phyloP scores from a whole-genome alignment of 2,113 vertebrate genomes.

The Conger conger region DNA sequence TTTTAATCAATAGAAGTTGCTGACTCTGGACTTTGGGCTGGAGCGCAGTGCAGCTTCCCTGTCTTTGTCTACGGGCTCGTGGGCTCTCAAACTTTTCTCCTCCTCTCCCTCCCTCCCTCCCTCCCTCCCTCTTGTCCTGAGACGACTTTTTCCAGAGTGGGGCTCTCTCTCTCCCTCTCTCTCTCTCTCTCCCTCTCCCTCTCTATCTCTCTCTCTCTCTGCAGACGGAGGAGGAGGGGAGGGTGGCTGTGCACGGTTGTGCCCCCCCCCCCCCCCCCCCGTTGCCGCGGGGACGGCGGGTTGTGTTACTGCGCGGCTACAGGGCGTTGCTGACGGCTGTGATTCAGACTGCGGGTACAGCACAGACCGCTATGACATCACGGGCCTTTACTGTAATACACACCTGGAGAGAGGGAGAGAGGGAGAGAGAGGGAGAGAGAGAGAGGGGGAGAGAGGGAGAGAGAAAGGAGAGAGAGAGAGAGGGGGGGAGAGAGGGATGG shows the following conservation, averaged over 20 bases:
- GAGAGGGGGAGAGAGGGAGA: neutral
- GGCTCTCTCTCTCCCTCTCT: slow-evolving; percentile 62
- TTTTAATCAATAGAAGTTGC: slow-evolving; percentile 99
- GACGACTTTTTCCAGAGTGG: slow-evolving; percentile 69
- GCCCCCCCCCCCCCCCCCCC: slow-evolving; percentile 52
- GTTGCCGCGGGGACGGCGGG: slow-evolving; percentile 74
- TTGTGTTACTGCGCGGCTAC: slow-evolving; percentile 69
- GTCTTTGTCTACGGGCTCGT: slow-evolving; percentile 75
- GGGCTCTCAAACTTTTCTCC: slow-evolving; percentile 76
- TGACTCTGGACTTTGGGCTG: slow-evolving; percentile 88
- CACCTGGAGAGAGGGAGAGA: neutral
- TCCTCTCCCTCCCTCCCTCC: slow-evolving; percentile 47
- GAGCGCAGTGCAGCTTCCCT: slow-evolving; percentile 77
- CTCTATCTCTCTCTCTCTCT: slow-evolving; percentile 67
- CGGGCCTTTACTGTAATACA: slow-evolving; percentile 1
- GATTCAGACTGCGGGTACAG: slow-evolving; percentile 51
- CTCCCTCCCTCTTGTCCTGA: slow-evolving; percentile 76
- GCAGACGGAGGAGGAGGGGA: slow-evolving; percentile 72
- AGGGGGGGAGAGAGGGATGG: neutral
- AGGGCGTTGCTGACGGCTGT: slow-evolving; percentile 60
- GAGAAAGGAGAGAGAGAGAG: neutral
- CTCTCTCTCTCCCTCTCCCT: too few species aligned
- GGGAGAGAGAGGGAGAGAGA: neutral
- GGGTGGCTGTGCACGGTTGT: slow-evolving; percentile 64
- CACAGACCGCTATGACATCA: neutral